Evolutionary conservation across 2,113 vertebrate genomes (phyloP).

Genomic region (Zapus hudsonius): DNA sequence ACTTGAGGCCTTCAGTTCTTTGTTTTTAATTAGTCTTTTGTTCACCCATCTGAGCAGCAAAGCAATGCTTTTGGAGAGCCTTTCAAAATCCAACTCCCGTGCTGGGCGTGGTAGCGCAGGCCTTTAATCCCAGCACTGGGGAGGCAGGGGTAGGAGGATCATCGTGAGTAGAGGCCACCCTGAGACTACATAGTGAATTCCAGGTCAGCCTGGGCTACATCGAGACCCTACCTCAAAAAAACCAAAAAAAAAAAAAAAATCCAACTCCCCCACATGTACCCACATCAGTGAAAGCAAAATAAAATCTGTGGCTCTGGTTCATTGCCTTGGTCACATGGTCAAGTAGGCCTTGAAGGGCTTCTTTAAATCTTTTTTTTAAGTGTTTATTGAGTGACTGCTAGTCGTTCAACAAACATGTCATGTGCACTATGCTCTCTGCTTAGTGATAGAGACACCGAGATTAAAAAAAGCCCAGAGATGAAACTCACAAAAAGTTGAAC

Average conservation of each 20-base stretch:
- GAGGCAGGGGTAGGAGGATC: too few relatives aligned
- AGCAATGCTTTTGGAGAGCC: constrained; percentile 51
- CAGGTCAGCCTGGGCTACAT: too few relatives aligned
- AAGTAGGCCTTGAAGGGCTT: constrained; percentile 47
- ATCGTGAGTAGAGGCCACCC: too few relatives aligned
- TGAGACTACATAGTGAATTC: too few relatives aligned
- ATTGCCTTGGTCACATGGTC: constrained; percentile 43
- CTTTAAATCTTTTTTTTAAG: not conserved
- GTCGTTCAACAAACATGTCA: constrained; percentile 72
- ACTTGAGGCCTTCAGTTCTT: constrained; percentile 43
- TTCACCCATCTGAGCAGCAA: constrained; percentile 36
- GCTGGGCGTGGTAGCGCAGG: too few relatives aligned
- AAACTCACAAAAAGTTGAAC: not conserved
- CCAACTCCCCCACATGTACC: constrained; percentile 41
- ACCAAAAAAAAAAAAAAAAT: too few relatives aligned
- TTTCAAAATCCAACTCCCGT: constrained; percentile 65
- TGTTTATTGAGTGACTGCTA: constrained; percentile 72
- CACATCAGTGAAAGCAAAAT: constrained; percentile 65
- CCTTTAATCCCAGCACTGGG: too few relatives aligned
- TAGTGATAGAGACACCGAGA: constrained; percentile 20
- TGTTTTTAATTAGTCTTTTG: constrained; percentile 69
- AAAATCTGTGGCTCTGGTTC: constrained; percentile 65
- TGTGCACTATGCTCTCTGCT: not conserved
- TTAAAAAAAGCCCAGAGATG: not conserved
- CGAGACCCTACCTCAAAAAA: too few relatives aligned